phyloP scores from a whole-genome alignment of 2,888 invertebrate genomes.

The Drymonia ruficornis region DNA sequence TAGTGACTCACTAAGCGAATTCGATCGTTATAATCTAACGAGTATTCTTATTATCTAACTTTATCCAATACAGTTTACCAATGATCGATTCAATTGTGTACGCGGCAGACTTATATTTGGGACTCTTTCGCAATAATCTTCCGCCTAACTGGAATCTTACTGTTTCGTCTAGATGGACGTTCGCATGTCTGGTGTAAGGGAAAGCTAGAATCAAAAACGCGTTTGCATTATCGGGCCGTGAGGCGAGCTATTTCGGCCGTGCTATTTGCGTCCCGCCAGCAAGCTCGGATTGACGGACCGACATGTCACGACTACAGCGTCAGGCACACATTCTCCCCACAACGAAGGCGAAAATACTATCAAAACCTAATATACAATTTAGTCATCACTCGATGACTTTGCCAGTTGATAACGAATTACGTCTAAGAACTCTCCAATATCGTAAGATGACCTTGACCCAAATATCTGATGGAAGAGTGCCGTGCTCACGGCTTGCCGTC shows the following conservation, averaged over 20 bases:
- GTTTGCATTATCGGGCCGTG: slow-evolving; percentile 80
- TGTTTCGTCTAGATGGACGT: slow-evolving; percentile 25
- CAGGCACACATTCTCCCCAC: slow-evolving; percentile 57
- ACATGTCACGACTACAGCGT: slow-evolving; percentile 76
- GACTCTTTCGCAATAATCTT: slow-evolving; percentile 14
- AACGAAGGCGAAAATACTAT: slow-evolving; percentile 53
- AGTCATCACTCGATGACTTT: slow-evolving; percentile 23
- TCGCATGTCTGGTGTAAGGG: slow-evolving; percentile 55
- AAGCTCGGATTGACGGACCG: slow-evolving; percentile 83
- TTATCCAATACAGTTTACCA: neutral
- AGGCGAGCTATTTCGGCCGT: slow-evolving; percentile 76
- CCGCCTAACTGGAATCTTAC: slow-evolving; percentile 18
- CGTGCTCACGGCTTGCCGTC: slow-evolving; percentile 28
- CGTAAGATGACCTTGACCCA: slow-evolving; percentile 79
- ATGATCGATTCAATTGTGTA: neutral
- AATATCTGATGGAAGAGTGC: slow-evolving; percentile 54
- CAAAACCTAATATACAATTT: slow-evolving; percentile 39
- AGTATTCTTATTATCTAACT: slow-evolving; percentile 21
- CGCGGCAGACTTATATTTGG: slow-evolving; percentile 6
- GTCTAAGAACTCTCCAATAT: slow-evolving; percentile 24
- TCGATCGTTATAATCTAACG: slow-evolving; percentile 34
- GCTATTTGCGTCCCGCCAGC: slow-evolving; percentile 79
- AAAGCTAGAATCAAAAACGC: slow-evolving; percentile 77
- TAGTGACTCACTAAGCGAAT: slow-evolving; percentile 54
- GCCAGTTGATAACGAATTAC: slow-evolving; percentile 11